These are phyloP conservation scores for Trididemnum nubilum DNA, from an alignment of 23 tunicate genomes.

Conservation along the genomic window DNA sequence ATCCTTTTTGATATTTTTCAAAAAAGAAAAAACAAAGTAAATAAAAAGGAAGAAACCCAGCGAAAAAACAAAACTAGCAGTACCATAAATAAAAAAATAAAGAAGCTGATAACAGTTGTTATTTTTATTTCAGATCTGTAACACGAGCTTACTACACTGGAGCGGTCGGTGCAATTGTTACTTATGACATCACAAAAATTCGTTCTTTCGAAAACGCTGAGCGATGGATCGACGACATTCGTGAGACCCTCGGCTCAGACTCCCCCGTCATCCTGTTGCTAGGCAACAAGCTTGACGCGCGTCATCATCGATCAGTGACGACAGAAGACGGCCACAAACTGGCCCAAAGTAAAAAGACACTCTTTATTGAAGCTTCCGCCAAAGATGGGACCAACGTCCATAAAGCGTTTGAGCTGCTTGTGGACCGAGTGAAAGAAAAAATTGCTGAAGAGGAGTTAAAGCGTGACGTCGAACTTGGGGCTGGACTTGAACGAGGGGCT, in stretches of 20 bases:
- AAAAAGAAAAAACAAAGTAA: too few species aligned
- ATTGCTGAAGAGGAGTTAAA: conserved; percentile 11
- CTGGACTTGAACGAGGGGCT: conserved; percentile 42
- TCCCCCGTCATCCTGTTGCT: conserved; percentile 64
- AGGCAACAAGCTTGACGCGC: conserved; percentile 81
- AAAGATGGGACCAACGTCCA: conserved; percentile 67
- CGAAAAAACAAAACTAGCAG: too few species aligned
- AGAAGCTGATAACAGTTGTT: not conserved
- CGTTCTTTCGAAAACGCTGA: conserved; percentile 56
- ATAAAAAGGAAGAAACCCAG: too few species aligned
- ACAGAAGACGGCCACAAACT: conserved; percentile 41
- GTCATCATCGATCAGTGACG: conserved; percentile 55
- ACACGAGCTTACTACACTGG: conserved; percentile 28
- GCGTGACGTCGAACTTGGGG: conserved; percentile 25
- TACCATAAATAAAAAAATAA: too few species aligned
- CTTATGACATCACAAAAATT: conserved; percentile 62
- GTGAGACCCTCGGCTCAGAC: conserved; percentile 5
- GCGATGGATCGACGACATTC: conserved; percentile 42
- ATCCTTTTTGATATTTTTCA: too few species aligned
- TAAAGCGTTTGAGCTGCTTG: conserved; percentile 62
- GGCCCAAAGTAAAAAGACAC: conserved; percentile 32
- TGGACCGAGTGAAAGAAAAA: conserved; percentile 39
- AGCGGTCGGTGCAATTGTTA: conserved; percentile 49
- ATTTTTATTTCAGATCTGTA: not conserved
- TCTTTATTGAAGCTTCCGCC: conserved; percentile 88